Conservation (phyloP, 2,888 invertebrate genomes). For the Sinentomon sp. region DNA sequence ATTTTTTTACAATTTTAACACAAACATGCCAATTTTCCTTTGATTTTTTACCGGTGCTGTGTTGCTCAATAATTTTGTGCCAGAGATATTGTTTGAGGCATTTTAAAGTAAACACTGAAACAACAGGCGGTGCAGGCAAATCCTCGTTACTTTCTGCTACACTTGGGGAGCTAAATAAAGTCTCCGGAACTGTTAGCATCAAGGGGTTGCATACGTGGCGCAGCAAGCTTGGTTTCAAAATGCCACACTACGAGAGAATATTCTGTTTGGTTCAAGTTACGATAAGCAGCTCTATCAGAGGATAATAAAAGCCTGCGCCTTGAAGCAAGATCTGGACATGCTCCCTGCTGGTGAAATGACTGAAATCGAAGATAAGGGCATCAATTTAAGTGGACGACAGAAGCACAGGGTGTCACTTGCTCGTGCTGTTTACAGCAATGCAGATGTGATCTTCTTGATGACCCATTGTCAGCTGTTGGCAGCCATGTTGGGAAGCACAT, state of each 20-base stretch:
- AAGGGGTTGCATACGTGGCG: constrained; percentile 52
- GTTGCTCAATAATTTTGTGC: too few relatives aligned
- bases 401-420: constrained; percentile 74
- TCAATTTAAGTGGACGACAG: constrained; percentile 66
- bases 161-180: constrained; percentile 69
- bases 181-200: constrained; percentile 48
- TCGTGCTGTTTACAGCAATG: constrained; percentile 61
- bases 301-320: constrained; percentile 67
- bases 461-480: constrained; percentile 42
- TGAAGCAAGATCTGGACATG: constrained; percentile 72
- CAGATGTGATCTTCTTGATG: constrained; percentile 73
- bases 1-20: background rate
- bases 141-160: constrained; percentile 64
- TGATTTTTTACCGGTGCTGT: too few relatives aligned
- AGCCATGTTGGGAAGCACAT: constrained; percentile 30
- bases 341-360: constrained; percentile 85
- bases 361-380: constrained; percentile 80
- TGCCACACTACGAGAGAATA: constrained; percentile 70
- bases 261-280: constrained; percentile 47
- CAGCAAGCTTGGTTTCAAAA: constrained; percentile 98
- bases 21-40: too few relatives aligned
- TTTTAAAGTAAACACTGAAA: too few relatives aligned
- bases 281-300: constrained; percentile 42
- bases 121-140: constrained; percentile 62
- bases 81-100: too few relatives aligned